phyloP scores from a whole-genome alignment of 2,888 invertebrate genomes.

The Prenolepis imparis region DNA sequence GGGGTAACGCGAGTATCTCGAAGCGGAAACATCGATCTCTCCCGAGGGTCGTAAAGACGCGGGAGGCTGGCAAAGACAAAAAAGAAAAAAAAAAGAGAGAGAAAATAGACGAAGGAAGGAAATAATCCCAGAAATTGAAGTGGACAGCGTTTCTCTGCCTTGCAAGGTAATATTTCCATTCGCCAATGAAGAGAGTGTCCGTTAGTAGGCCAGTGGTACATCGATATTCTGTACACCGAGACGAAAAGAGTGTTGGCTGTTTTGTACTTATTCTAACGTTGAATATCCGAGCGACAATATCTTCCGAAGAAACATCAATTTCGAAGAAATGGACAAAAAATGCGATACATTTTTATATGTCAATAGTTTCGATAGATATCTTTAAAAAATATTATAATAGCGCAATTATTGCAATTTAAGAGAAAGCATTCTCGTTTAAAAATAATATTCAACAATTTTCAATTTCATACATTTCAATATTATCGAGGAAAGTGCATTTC shows the following conservation, averaged over 20 bases:
- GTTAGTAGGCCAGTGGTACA: slow-evolving; percentile 66
- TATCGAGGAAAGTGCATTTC: neutral
- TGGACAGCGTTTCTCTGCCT: slow-evolving; percentile 62
- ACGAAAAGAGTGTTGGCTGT: neutral
- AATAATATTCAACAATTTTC: neutral
- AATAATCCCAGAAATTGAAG: slow-evolving; percentile 74
- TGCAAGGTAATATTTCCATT: slow-evolving; percentile 65
- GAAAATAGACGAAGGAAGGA: slow-evolving; percentile 55
- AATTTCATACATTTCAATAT: slow-evolving; percentile 1
- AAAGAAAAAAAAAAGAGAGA: slow-evolving; percentile 6
- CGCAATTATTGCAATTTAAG: neutral
- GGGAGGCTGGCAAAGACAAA: slow-evolving; percentile 28
- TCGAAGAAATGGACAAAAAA: slow-evolving; percentile 30
- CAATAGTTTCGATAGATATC: slow-evolving; percentile 1
- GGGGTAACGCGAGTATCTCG: slow-evolving; percentile 75
- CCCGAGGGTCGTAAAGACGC: slow-evolving; percentile 63
- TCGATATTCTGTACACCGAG: slow-evolving; percentile 47
- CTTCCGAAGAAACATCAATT: slow-evolving; percentile 12
- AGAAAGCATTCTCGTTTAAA: neutral
- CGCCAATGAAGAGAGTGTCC: slow-evolving; percentile 56
- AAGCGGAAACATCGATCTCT: slow-evolving; percentile 72
- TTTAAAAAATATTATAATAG: neutral
- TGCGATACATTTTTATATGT: slow-evolving; percentile 28
- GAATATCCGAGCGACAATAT: neutral
- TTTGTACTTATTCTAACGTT: slow-evolving; percentile 17